Evolutionary conservation across 1,140 invertebrate species (phyloP), one percentile per base, ranked within the genome.

Genomic region (Drosophila equinoxialis): DNA sequence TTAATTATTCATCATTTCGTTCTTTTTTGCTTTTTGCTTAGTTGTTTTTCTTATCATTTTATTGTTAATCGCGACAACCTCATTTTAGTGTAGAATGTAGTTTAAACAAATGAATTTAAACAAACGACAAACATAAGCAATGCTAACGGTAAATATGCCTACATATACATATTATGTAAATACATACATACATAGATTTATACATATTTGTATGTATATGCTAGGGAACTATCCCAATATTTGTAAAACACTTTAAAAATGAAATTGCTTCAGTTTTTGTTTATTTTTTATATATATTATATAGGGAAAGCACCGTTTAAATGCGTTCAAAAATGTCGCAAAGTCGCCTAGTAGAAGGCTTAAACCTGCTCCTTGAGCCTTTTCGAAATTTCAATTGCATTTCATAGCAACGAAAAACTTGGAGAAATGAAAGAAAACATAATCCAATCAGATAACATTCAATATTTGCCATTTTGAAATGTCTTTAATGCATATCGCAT

Each of bases 151-250:
- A 20, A 10, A 23, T 23, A 51, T 20, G 20, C 17, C 23, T 11
- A 51, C 8, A 51, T 23, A 20, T 17, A 17, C 17, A 17, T 23
- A 37, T 39, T 66, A 59, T 23, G 41, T 39, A 57, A 35, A 76
- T 69, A 63, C 39, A 63, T 69, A 67, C 70, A 70, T 63, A 67
- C 39, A 63, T 41, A 39, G 63, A 30, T 30, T 6, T 30, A 51
- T 58, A 70, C 57, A 62, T 60, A 62, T 57, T 63, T 75, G 72
- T 66, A 79, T 66, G 76, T 42, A 42, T 13, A 14, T n/a, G 45
- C 17, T 48, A 10, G 45, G 45, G 1, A 51, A 45, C 17, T 11
- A 23, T 17, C 45, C 17, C 45, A 48, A 6, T 8, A 48, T 51
- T 51, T 6, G 8, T 51, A 23, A 17, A 51, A 51, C 17, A 23